These are phyloP conservation scores for Columba guinea DNA, from an alignment of 2,797 vertebrate genomes.

Conservation along the genomic window DNA sequence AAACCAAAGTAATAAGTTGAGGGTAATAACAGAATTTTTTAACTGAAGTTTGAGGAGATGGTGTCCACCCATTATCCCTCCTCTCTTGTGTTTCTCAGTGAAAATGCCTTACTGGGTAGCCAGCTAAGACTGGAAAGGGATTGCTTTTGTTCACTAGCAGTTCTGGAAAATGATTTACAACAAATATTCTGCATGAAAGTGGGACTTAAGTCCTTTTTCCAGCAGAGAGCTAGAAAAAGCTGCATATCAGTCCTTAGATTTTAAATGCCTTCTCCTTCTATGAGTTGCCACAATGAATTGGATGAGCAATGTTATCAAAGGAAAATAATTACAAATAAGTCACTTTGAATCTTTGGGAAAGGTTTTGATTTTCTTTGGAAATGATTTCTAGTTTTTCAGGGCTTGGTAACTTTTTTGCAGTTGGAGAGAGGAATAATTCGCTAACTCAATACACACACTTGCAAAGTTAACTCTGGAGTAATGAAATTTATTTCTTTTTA, in stretches of 20 bases:
- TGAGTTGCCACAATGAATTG: background rate
- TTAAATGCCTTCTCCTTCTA: background rate
- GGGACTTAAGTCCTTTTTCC: background rate
- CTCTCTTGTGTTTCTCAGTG: background rate
- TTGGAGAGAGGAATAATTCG: background rate
- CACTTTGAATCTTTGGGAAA: background rate
- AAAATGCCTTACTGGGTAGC: background rate
- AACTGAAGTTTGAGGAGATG: background rate
- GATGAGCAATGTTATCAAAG: background rate
- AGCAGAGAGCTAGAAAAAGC: background rate
- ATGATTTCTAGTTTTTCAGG: background rate
- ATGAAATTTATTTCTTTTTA: background rate
- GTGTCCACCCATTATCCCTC: background rate
- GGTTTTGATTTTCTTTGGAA: background rate
- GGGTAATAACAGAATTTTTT: background rate
- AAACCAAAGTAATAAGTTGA: background rate
- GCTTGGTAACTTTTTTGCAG: background rate
- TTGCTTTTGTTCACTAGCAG: background rate
- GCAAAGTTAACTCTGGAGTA: background rate
- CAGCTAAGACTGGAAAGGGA: background rate
- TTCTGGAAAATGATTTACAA: background rate
- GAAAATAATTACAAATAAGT: background rate
- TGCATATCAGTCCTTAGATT: background rate
- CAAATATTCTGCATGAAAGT: background rate
- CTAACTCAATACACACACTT: background rate